Evolutionary conservation across 2,888 invertebrate genomes (phyloP), one percentile per base, ranked within the genome.

Genomic region (Clusia tigrina): DNA sequence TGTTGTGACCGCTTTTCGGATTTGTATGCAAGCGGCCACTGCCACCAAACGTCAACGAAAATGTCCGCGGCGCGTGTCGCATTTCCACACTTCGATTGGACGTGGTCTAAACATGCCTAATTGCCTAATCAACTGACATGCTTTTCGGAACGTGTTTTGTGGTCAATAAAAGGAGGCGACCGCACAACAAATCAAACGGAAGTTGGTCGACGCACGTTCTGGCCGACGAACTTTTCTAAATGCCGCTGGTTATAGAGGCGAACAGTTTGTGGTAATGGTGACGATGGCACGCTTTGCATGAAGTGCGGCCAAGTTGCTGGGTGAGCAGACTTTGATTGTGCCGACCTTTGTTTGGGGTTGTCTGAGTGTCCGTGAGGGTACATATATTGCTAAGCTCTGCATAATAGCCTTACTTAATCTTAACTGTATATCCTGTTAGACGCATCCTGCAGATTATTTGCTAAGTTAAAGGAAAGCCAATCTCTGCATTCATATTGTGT

Each of bases 181-280:
- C 48, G 48, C 5, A 48, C 42, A 3, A 1, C n/a, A 1, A 2
- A 1, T 2, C n/a, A 37, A 60, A 48, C 54, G 60, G 60, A 60
- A 60, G 60, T 60, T 2, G 32, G 60, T 32, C 60, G 60, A 18
- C 46, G 48, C 60, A 60, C 60, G 60, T 60, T 26, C 12, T 22
- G 24, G n/a, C n/a, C n/a, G n/a, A n/a, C n/a, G n/a, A n/a, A n/a
- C n/a, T n/a, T n/a, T n/a, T n/a, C n/a, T 42, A 10, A 17, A 42
- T 42, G 42, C 42, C 42, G 42, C 42, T 17, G 9, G 42, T 17
- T 10, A 42, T 6, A 42, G 6, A 32, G 12, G 32, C 32, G 12
- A 6, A n/a, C n/a, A n/a, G n/a, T n/a, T n/a, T n/a, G n/a, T n/a
- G n/a, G n/a, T n/a, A n/a, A n/a, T n/a, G n/a, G n/a, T n/a, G n/a